Evolutionary conservation across 2,797 vertebrate species (phyloP).

Genomic region (Brachyalestes nurse): DNA sequence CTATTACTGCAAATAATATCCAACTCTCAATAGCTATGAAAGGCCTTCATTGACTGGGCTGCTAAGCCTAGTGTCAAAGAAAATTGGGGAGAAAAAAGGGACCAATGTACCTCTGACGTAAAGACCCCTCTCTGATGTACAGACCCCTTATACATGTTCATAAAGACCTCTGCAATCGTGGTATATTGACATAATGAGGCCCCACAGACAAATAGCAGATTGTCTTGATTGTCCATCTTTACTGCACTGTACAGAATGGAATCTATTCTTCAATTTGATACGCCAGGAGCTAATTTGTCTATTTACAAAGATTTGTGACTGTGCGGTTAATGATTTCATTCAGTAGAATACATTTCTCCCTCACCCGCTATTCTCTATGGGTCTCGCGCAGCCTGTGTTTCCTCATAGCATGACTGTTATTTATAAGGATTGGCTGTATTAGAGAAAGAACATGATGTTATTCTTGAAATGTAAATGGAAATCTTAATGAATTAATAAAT

Average conservation of each 20-base stretch:
- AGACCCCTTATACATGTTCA: conserved; percentile 47
- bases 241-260: conserved; percentile 27
- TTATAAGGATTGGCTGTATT: conserved; percentile 72
- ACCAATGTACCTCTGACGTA: conserved; percentile 23
- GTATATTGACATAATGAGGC: conserved; percentile 41
- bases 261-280: conserved; percentile 43
- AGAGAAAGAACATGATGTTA: conserved; percentile 78
- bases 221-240: conserved; percentile 45
- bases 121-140: too few species aligned
- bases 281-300: conserved; percentile 42
- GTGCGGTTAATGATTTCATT: conserved; percentile 64
- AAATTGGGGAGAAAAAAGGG: not conserved
- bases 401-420: conserved; percentile 69
- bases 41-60: not conserved
- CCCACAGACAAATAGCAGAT: conserved; percentile 46
- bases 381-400: conserved; percentile 47
- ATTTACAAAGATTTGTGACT: conserved; percentile 59
- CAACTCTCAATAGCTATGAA: not conserved
- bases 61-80: not conserved
- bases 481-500: conserved; percentile 85
- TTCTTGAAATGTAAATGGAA: conserved; percentile 76
- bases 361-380: conserved; percentile 29
- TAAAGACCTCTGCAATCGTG: conserved; percentile 45
- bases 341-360: conserved; percentile 52
- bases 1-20: conserved; percentile 1